Evolutionary conservation across 2,113 vertebrate species (phyloP).

Genomic region (Salvator merianae): DNA sequence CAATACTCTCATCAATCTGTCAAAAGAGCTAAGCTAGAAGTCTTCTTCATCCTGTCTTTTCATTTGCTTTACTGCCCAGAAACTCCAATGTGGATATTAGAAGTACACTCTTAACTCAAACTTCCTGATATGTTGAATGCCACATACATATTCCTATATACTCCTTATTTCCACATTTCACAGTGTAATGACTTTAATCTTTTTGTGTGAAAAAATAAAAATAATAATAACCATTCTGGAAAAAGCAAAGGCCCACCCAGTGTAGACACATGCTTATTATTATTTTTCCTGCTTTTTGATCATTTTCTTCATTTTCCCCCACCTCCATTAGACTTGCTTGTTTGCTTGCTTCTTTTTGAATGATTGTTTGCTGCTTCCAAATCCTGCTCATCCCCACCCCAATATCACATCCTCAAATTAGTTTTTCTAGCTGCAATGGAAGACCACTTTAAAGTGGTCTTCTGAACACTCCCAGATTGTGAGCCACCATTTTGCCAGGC

Average conservation of each 20-base stretch:
- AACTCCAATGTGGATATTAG: constrained; percentile 11
- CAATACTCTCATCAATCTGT: constrained; percentile 71
- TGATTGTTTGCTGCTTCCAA: too few relatives aligned
- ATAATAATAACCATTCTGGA: not conserved
- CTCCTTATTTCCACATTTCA: not conserved
- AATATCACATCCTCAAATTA: too few relatives aligned
- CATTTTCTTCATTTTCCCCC: too few relatives aligned
- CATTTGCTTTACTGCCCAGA: constrained; percentile 24
- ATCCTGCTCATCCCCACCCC: too few relatives aligned
- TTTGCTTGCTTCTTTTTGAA: too few relatives aligned
- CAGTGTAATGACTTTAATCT: not conserved
- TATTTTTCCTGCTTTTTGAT: too few relatives aligned
- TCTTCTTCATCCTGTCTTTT: constrained; percentile 28
- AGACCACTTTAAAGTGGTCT: too few relatives aligned
- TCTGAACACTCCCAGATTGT: too few relatives aligned
- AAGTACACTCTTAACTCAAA: not conserved
- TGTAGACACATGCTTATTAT: too few relatives aligned
- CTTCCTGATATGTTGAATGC: constrained; percentile 24
- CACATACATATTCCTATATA: not conserved
- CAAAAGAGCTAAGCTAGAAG: constrained; percentile 45
- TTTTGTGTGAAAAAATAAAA: not conserved
- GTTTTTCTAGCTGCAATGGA: too few relatives aligned
- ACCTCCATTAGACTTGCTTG: too few relatives aligned
- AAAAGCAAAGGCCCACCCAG: not conserved
- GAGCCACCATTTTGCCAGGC: too few relatives aligned